These are phyloP conservation scores for Podarcis lilfordi DNA, from an alignment of 2,797 vertebrate genomes.

Conservation along the genomic window DNA sequence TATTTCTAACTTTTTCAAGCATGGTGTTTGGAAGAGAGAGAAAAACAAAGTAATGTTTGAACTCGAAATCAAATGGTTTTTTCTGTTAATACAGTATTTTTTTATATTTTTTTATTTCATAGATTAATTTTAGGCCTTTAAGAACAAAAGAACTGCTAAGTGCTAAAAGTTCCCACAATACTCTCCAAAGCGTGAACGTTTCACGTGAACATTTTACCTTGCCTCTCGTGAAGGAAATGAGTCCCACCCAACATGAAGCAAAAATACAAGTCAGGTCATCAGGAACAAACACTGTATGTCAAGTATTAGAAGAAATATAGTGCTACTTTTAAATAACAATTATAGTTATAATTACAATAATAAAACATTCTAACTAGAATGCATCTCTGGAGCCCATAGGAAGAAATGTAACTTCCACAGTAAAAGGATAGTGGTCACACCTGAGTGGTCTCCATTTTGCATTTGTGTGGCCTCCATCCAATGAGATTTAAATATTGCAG, in stretches of 20 bases:
- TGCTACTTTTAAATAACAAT: neutral
- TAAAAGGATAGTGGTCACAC: neutral
- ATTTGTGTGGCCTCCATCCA: neutral
- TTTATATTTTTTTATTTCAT: neutral
- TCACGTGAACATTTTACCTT: neutral
- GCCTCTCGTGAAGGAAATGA: neutral
- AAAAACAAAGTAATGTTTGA: neutral
- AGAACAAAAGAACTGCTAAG: neutral
- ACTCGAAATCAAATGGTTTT: neutral
- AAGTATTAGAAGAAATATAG: neutral
- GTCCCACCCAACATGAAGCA: neutral
- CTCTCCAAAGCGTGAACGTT: neutral
- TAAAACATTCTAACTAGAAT: constrained; percentile 15
- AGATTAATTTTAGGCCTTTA: neutral
- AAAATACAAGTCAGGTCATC: neutral
- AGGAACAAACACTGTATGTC: neutral
- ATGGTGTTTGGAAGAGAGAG: neutral
- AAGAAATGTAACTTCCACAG: neutral
- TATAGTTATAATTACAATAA: neutral
- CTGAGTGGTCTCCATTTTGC: neutral
- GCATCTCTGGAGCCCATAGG: neutral
- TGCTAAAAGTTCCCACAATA: neutral
- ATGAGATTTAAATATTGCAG: neutral
- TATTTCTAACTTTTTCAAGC: neutral
- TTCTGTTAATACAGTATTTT: constrained; percentile 2